Evolutionary conservation across 2,113 vertebrate genomes (phyloP).

Genomic region (Jacana jacana): DNA sequence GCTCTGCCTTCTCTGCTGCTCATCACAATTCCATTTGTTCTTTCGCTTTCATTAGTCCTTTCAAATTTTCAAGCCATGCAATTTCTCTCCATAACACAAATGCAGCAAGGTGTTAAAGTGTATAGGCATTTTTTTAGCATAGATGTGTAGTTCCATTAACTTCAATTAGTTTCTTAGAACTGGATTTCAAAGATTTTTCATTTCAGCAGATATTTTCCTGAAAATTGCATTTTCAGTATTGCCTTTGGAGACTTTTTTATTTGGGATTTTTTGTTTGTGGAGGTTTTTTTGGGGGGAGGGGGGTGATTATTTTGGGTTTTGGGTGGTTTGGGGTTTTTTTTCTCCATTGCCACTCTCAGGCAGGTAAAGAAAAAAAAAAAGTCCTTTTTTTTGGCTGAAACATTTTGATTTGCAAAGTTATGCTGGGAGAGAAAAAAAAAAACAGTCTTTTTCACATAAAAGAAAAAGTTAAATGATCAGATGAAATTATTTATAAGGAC

Average conservation of each 20-base stretch:
- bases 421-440: background rate
- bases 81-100: background rate
- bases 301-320: too few relatives aligned
- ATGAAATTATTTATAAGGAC: background rate
- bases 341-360: background rate
- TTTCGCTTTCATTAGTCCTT: background rate
- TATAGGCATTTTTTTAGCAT: background rate
- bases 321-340: too few relatives aligned
- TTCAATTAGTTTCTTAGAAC: background rate
- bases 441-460: background rate
- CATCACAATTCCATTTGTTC: background rate
- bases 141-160: background rate
- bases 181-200: background rate
- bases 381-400: background rate
- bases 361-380: accelerated
- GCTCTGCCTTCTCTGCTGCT: background rate
- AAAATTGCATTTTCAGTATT: background rate
- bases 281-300: too few relatives aligned
- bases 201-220: background rate
- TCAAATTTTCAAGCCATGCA: background rate
- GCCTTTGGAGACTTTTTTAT: accelerated
- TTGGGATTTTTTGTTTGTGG: too few relatives aligned
- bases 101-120: background rate
- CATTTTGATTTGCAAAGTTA: background rate
- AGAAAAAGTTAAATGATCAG: background rate